phyloP scores from a whole-genome alignment of 1,140 invertebrate species.

The Proctacanthus coquilletti region DNA sequence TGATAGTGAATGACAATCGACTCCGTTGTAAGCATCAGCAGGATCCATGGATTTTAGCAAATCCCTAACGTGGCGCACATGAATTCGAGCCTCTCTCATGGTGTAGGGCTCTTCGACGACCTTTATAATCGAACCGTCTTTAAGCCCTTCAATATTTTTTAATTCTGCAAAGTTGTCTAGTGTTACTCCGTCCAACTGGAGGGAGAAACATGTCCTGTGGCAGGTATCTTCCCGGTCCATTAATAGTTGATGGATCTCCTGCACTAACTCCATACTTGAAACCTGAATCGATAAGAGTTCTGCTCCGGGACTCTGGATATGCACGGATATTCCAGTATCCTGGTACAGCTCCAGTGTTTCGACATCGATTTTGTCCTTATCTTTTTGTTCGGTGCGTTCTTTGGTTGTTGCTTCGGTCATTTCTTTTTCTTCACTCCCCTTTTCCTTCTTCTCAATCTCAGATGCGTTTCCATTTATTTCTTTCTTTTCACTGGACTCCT shows the following conservation, averaged over 20 bases:
- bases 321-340: slow-evolving; percentile 84
- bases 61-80: slow-evolving; percentile 92
- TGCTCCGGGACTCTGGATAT: slow-evolving; percentile 74
- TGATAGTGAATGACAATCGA: slow-evolving; percentile 89
- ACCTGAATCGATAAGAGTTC: slow-evolving; percentile 89
- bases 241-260: slow-evolving; percentile 95
- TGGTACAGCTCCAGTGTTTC: slow-evolving; percentile 77
- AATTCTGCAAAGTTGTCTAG: slow-evolving; percentile 96
- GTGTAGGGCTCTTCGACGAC: slow-evolving; percentile 93
- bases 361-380: slow-evolving; percentile 38
- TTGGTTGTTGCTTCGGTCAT: not conserved
- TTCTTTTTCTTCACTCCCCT: not conserved
- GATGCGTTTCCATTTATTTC: not conserved
- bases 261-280: slow-evolving; percentile 93
- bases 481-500: no score
- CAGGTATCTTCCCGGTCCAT: slow-evolving; percentile 98
- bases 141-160: slow-evolving; percentile 88
- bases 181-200: slow-evolving; percentile 85
- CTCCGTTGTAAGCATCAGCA: slow-evolving; percentile 86
- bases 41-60: slow-evolving; percentile 86
- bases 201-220: slow-evolving; percentile 92
- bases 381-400: not conserved
- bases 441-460: not conserved
- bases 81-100: slow-evolving; percentile 91
- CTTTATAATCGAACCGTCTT: slow-evolving; percentile 88